Percentiles rank a stretch among this genome's conserved stretches.
Evolutionary conservation across 1,140 invertebrate genomes (phyloP).

Genomic region (Diachasma alloeum): DNA sequence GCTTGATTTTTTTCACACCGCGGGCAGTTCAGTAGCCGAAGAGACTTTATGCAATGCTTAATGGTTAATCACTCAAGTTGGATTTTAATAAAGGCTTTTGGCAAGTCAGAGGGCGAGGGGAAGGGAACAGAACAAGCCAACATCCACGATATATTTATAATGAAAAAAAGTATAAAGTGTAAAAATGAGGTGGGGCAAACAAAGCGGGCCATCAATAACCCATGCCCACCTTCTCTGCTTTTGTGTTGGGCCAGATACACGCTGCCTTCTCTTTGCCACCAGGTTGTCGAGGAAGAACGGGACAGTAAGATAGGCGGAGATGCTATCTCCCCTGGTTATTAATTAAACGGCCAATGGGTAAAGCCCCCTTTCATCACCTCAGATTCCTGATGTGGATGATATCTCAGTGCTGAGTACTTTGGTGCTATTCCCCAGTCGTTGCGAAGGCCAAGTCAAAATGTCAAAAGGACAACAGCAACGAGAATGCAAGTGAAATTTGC

Average conservation of each 20-base stretch:
- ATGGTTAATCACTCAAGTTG: conserved; percentile 59
- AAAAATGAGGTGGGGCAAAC: conserved; percentile 43
- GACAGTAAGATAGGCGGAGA: conserved; percentile 61
- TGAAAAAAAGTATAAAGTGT: not conserved
- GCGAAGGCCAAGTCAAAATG: too few relatives aligned
- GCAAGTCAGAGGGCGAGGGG: conserved; percentile 10
- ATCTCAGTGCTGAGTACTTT: conserved; percentile 29
- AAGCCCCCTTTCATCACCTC: conserved; percentile 63
- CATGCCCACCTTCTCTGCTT: conserved; percentile 16
- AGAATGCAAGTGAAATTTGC: not conserved
- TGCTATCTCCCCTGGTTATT: conserved; percentile 62
- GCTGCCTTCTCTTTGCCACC: conserved; percentile 43
- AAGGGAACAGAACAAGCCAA: not conserved
- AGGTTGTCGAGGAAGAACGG: conserved; percentile 47
- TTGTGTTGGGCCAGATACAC: not conserved
- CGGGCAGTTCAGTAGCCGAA: not conserved
- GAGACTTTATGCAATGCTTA: not conserved
- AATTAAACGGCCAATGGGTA: conserved; percentile 62
- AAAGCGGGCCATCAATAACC: conserved; percentile 52
- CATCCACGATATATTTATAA: too few relatives aligned
- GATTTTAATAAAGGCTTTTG: conserved; percentile 62
- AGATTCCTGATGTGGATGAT: conserved; percentile 30
- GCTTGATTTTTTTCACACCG: not conserved
- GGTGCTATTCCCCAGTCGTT: not conserved
- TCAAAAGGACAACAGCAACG: not conserved